Base-by-base conservation (phyloP, 2,113 vertebrate species). In the Salvelinus namaycush region DNA sequence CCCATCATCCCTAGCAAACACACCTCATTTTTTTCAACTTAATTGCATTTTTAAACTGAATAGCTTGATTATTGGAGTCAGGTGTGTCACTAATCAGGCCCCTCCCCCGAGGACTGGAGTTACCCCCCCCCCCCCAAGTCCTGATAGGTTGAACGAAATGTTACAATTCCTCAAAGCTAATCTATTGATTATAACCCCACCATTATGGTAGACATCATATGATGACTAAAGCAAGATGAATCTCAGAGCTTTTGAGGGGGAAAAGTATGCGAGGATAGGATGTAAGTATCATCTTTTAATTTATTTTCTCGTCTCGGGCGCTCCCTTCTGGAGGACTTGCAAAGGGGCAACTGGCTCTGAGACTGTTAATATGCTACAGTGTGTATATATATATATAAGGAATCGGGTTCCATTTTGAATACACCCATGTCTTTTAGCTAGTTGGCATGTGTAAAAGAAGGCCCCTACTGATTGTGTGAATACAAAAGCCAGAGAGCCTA, bases 131-230 rank as follows among this genome's bases (percentile, higher is more conserved):
- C 1, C 31, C 31, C 34, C 34, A 8, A 7, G 1, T 6, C 34
- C 34, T 34, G 6, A 34, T 34, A 34, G 34, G 34, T 0, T 34
- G 96, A 95, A 97, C 95, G 90, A 96, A 93, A 95, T 98, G 97
- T 99, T 93, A 96, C 88, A 95, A 97, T 97, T 95, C 96, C 95
- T 93, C 93, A 94, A 99, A 99, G 96, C 97, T 99, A 98, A 98
- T 98, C 96, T 98, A 97, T 99, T 98, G 95, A 99, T 99, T 99
- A 97, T 44, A 99, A 97, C 97, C 97, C 97, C 97, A 97, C 97
- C 97, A 97, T 98, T 99, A 97, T 98, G 97, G 97, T 99, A 99
- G 97, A 98, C 95, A 97, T 98, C 97, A 99, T 97, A 98, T 97
- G 97, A 96, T 99, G 97, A 98, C 97, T 99, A 99, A 98, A 99